phyloP scores from a whole-genome alignment of 1,140 invertebrate genomes.

The Drosophila pectinifera region DNA sequence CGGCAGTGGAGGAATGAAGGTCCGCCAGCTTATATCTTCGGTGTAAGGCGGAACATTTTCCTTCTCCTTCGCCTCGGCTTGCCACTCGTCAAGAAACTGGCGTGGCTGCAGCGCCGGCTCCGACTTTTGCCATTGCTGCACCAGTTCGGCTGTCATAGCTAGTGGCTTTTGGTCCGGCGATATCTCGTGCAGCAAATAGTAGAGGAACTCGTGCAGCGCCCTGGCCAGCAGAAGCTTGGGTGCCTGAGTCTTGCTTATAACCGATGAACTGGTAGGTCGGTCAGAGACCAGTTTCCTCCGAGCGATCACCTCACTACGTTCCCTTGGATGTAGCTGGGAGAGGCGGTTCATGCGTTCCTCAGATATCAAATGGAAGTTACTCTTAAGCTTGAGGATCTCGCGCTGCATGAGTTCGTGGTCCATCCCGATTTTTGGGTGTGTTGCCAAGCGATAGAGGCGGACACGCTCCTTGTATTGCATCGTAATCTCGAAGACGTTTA shows the following conservation, averaged over 20 bases:
- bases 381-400: constrained; percentile 72
- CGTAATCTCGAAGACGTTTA: constrained; percentile 67
- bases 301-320: constrained; percentile 21
- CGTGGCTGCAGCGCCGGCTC: constrained; percentile 66
- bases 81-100: constrained; percentile 81
- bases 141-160: constrained; percentile 77
- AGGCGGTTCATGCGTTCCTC: constrained; percentile 50
- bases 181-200: constrained; percentile 89
- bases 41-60: constrained; percentile 85
- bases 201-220: constrained; percentile 89
- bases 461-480: constrained; percentile 52
- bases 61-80: constrained; percentile 70
- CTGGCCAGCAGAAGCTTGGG: constrained; percentile 90
- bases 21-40: constrained; percentile 88
- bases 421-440: constrained; percentile 71
- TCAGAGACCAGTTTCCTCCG: constrained; percentile 16
- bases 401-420: constrained; percentile 56
- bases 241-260: constrained; percentile 23
- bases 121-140: constrained; percentile 84
- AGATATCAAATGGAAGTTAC: constrained; percentile 50
- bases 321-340: constrained; percentile 1
- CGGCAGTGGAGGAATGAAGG: constrained; percentile 90
- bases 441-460: constrained; percentile 64
- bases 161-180: constrained; percentile 76
- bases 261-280: background rate